Percentiles rank a stretch among this genome's conserved stretches.
Conservation (phyloP, 1,140 invertebrate genomes). For the Drosophila micromelanica region DNA sequence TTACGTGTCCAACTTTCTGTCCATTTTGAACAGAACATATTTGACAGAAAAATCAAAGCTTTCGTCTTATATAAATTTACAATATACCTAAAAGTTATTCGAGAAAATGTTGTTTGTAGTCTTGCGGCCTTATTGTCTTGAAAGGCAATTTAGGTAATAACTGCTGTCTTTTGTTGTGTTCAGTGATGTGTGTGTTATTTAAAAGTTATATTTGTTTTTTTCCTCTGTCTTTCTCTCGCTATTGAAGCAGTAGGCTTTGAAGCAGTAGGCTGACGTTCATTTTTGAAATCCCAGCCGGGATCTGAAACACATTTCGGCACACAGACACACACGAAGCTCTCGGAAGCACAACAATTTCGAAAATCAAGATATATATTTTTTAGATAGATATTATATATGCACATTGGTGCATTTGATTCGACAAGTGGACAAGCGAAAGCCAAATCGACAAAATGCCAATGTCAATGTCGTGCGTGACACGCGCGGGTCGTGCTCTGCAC, state of each 20-base stretch:
- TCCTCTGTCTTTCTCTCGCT: too few relatives aligned
- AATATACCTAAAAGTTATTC: too few relatives aligned
- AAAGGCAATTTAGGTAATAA: too few relatives aligned
- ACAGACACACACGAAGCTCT: neutral
- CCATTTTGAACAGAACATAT: too few relatives aligned
- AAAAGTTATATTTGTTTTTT: too few relatives aligned
- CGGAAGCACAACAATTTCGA: conserved; percentile 2
- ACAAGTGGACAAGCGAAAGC: neutral
- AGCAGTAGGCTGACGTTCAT: neutral
- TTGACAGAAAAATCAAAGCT: too few relatives aligned
- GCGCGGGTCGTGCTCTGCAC: conserved; percentile 19
- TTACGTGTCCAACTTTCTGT: too few relatives aligned
- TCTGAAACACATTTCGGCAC: neutral
- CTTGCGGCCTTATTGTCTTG: too few relatives aligned
- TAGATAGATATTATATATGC: neutral
- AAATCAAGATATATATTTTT: neutral
- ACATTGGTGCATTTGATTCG: neutral
- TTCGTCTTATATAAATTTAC: too few relatives aligned
- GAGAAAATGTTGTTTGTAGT: too few relatives aligned
- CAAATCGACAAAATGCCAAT: conserved; percentile 37
- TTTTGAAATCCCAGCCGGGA: neutral
- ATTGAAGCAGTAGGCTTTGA: neutral
- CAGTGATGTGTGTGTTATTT: too few relatives aligned
- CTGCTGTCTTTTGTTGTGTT: too few relatives aligned
- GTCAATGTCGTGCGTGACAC: conserved; percentile 51